Percentiles rank a stretch among this genome's conserved stretches.
These are phyloP conservation scores for Pygocentrus nattereri DNA, from an alignment of 2,797 vertebrate genomes.

Conservation along the genomic window DNA sequence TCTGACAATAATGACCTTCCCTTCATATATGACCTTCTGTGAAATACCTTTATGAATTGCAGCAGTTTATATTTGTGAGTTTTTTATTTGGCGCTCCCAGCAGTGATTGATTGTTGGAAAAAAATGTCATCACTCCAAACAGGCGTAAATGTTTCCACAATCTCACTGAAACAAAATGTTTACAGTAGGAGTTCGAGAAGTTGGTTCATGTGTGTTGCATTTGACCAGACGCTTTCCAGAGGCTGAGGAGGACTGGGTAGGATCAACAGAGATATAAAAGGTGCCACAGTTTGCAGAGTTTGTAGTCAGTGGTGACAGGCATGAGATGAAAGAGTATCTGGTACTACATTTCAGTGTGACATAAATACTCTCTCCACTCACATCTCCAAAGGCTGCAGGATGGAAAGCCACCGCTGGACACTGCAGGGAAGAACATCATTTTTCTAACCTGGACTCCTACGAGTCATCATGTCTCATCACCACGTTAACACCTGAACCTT, in stretches of 20 bases:
- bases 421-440: background rate
- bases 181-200: conserved; percentile 35
- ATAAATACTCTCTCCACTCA: background rate
- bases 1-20: conserved; percentile 4
- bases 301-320: background rate
- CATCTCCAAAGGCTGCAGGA: background rate
- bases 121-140: conserved; percentile 46
- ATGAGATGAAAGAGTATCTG: background rate
- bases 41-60: background rate
- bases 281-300: background rate
- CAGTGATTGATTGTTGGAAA: conserved; percentile 50
- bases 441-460: background rate
- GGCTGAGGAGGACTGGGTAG: background rate
- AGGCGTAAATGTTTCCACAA: conserved; percentile 40
- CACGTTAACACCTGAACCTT: background rate
- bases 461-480: background rate
- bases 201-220: background rate
- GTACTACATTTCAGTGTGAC: background rate
- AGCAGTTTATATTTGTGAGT: background rate
- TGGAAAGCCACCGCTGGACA: background rate
- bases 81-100: conserved; percentile 18
- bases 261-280: conserved; percentile 23
- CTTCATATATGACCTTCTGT: background rate
- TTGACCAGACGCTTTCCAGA: conserved; percentile 19
- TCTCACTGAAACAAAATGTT: conserved; percentile 52